phyloP scores from a whole-genome alignment of 2,797 vertebrate species.

The Psittacula echo region DNA sequence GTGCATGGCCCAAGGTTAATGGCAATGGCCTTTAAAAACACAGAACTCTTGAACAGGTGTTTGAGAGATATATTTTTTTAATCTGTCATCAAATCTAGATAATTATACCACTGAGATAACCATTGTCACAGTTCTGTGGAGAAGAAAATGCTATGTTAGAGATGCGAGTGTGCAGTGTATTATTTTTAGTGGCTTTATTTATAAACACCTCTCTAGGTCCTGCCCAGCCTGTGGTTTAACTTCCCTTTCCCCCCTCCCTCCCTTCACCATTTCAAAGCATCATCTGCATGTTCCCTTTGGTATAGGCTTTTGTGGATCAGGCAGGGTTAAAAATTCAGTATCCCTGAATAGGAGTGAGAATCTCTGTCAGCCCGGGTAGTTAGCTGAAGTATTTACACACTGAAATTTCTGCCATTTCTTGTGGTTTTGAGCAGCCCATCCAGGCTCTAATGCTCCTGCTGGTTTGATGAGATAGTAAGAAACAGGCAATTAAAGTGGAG shows the following conservation, averaged over 20 bases:
- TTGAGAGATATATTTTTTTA: constrained; percentile 41
- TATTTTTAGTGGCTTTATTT: constrained; percentile 53
- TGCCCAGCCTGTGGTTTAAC: background rate
- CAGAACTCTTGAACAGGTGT: constrained; percentile 70
- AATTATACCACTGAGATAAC: constrained; percentile 7
- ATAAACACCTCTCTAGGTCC: constrained; percentile 17
- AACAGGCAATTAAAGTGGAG: constrained; percentile 8
- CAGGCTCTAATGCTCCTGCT: background rate
- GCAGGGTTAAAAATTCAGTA: background rate
- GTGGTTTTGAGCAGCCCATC: constrained; percentile 11
- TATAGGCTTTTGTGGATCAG: background rate
- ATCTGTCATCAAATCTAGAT: constrained; percentile 50
- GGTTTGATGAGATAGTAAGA: background rate
- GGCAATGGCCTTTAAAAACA: constrained; percentile 66
- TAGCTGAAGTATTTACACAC: background rate
- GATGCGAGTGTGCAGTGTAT: background rate
- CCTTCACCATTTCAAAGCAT: background rate
- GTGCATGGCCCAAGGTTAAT: constrained; percentile 72
- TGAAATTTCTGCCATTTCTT: constrained; percentile 12
- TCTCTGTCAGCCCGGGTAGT: background rate
- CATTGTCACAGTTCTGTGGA: constrained; percentile 43
- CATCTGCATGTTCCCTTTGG: background rate
- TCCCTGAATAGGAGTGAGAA: background rate
- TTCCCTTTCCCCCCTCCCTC: background rate
- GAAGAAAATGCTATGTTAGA: constrained; percentile 21